Evolutionary conservation across 2,113 vertebrate genomes (phyloP), one percentile per base, ranked within the genome.

Genomic region (Cryptoleucopteryx plumbea): DNA sequence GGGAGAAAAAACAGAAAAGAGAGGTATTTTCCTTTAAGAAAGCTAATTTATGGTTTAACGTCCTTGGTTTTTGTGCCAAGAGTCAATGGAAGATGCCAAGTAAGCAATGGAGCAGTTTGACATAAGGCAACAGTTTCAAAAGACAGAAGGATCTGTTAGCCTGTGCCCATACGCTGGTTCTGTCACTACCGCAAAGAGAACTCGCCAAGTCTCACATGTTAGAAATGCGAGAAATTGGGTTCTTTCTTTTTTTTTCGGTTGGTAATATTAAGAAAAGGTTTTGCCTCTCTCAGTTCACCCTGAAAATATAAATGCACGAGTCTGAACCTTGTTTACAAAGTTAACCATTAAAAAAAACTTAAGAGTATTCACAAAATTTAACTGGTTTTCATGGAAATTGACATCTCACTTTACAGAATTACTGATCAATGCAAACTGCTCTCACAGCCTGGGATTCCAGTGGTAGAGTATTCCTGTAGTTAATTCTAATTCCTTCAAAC

Each of bases 21-120:
- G 71, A 98, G 95, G 96, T 77, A 68, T 98, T 98, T 98, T 97
- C 97, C 98, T 98, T 98, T 96, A 82, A 95, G 97, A 98, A 98
- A 95, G 90, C 93, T 79, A 96, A 93, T 55, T 90, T 83, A 97
- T 53, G 75, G 62, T 97, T 93, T 91, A 66, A 97, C 4, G 71
- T 65, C 97, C 95, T 93, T 93, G 81, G 63, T 50, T 94, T 95
- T 91, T 95, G 85, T 80, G 90, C 84, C 83, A 90, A 92, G 74
- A 96, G 94, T 83, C 80, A 96, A 58, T 34, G 95, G 95, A 62
- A 89, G 94, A 70, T 73, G 70, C 79, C 93, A 87, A 92, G 84
- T 68, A 47, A 91, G 91, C 73, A 93, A 88, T n/a, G 93, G 19
- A 91, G 95, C 26, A n/a, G 21, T 89, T 56, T 75, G 90, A 95